Evolutionary conservation across 2,888 invertebrate genomes (phyloP).

Genomic region (Malachius bipustulatus): DNA sequence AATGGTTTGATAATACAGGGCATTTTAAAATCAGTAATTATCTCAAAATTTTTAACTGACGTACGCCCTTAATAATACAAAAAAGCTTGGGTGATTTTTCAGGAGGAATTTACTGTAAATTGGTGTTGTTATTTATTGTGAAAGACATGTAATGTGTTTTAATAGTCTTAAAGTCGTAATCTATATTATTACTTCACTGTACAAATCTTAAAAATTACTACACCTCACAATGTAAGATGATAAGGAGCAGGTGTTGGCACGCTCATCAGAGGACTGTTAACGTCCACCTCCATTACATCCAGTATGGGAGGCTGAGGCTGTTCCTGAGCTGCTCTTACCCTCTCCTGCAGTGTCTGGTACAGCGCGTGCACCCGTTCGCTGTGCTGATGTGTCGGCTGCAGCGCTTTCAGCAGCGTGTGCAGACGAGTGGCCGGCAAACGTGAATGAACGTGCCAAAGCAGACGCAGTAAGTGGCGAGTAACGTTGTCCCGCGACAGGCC

Average conservation of each 20-base stretch:
- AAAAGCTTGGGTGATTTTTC: too few species aligned
- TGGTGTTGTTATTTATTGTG: too few species aligned
- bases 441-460: constrained; percentile 82
- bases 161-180: too few species aligned
- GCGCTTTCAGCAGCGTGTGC: constrained; percentile 67
- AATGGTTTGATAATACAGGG: too few species aligned
- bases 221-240: constrained; percentile 31
- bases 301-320: constrained; percentile 45
- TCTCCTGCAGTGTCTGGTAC: constrained; percentile 66
- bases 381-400: constrained; percentile 67
- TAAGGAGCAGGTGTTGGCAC: constrained; percentile 73
- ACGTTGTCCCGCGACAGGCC: constrained; percentile 84
- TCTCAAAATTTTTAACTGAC: too few species aligned
- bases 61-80: too few species aligned
- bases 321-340: constrained; percentile 61
- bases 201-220: background rate
- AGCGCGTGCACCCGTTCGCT: constrained; percentile 73
- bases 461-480: constrained; percentile 76
- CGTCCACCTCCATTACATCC: constrained; percentile 56
- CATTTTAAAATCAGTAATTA: too few species aligned
- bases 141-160: too few species aligned
- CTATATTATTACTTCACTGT: too few species aligned
- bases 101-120: too few species aligned
- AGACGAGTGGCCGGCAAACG: constrained; percentile 70
- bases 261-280: constrained; percentile 75